Evolutionary conservation across 2,113 vertebrate species (phyloP), one percentile per base, ranked within the genome.

Genomic region (Emydura subglobosa): DNA sequence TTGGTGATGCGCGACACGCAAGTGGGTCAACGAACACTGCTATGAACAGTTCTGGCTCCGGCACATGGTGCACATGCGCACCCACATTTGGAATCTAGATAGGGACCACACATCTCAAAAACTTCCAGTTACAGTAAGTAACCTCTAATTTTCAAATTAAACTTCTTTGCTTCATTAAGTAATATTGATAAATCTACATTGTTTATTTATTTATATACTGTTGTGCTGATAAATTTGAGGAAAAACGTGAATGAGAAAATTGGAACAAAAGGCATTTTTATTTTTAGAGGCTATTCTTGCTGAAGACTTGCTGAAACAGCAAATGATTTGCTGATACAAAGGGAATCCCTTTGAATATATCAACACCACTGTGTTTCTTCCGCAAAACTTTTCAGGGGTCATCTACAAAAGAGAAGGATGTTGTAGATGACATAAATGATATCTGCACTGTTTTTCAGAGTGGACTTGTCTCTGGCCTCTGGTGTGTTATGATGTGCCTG

Each of bases 81-180:
- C 51, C 51, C 51, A 53, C 16, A 5, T 53, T 53, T 53, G 51
- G 16, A 53, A 53, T 53, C 51, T 14, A 53, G 51, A 53, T 53
- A 53, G 51, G 51, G 51, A 17, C 51, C 51, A 53, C 51, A 53
- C 16, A 53, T 53, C 51, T 53, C 51, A 53, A 53, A 53, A 53
- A 17, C 14, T 13, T 53, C 51, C 51, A 53, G 51, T 53, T 53
- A 53, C 51, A 53, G 16, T 53, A 53, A 53, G 16, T 53, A 53
- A 53, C 51, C 14, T 53, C 16, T 53, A 53, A 16, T 88, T 87
- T 81, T 89, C 53, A 59, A 55, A 39, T 47, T 51, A n/a, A 74
- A 93, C n/a, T 86, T 34, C 47, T 29, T 79, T 85, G 54, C 50
- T 85, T 95, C 79, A 76, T 93, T 95, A 86, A 92, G 89, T 89